phyloP scores from a whole-genome alignment of 2,888 invertebrate species.

The Melitaea athalia region DNA sequence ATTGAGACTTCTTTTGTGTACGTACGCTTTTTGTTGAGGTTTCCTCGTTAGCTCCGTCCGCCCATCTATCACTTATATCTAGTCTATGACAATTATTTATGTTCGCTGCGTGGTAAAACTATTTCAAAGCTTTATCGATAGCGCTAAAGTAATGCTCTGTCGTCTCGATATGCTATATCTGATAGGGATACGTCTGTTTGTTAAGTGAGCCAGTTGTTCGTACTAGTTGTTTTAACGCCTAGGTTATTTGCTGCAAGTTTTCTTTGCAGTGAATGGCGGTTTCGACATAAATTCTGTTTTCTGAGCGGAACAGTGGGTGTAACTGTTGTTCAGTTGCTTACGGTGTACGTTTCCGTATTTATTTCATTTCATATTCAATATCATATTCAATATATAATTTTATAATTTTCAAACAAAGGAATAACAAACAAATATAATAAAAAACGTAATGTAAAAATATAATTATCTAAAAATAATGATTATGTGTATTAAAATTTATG shows the following conservation, averaged over 20 bases:
- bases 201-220: slow-evolving; percentile 79
- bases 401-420: background rate
- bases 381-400: background rate
- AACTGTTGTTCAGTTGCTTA: slow-evolving; percentile 71
- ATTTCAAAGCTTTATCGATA: slow-evolving; percentile 82
- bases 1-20: slow-evolving; percentile 44
- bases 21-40: slow-evolving; percentile 49
- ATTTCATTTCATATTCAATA: slow-evolving; percentile 39
- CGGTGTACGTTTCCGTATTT: slow-evolving; percentile 65
- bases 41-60: slow-evolving; percentile 68
- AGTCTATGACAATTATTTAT: slow-evolving; percentile 82
- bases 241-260: slow-evolving; percentile 78
- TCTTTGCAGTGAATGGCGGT: slow-evolving; percentile 75
- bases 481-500: no score
- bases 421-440: background rate
- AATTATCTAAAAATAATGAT: no score
- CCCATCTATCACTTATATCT: slow-evolving; percentile 79
- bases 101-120: slow-evolving; percentile 75
- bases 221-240: slow-evolving; percentile 80
- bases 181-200: slow-evolving; percentile 82
- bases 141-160: slow-evolving; percentile 78
- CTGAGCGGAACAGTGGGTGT: slow-evolving; percentile 79
- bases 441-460: no score
- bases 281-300: slow-evolving; percentile 81
- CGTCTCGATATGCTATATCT: slow-evolving; percentile 78